Percentiles rank a stretch among this genome's conserved stretches.
phyloP scores from a whole-genome alignment of 1,140 invertebrate species.

The Drosophila baimaii region DNA sequence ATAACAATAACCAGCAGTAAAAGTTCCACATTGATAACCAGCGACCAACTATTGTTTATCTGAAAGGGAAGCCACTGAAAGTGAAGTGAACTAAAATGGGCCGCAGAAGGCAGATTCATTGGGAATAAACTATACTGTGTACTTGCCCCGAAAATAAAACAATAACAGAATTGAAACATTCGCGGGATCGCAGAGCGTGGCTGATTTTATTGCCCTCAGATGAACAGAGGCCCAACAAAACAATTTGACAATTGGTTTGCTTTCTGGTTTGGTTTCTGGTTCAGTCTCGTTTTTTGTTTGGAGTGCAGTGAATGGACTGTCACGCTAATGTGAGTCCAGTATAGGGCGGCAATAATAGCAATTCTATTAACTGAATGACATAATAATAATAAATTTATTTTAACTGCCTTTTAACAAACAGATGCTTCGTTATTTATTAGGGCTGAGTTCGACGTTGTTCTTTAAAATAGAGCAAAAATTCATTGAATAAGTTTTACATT shows the following conservation, averaged over 20 bases:
- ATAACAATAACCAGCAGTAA: constrained; percentile 20
- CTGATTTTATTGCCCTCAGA: constrained; percentile 68
- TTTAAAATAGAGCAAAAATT: background rate
- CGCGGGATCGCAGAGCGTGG: constrained; percentile 60
- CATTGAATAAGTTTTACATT: too few species aligned
- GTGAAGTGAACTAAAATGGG: constrained; percentile 36
- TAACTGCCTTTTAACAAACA: constrained; percentile 9
- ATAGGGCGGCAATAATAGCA: constrained; percentile 17
- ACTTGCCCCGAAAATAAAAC: constrained; percentile 18
- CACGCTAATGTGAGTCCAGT: constrained; percentile 56
- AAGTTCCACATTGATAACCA: constrained; percentile 39
- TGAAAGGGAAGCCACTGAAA: constrained; percentile 42
- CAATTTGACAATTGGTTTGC: constrained; percentile 71
- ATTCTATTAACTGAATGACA: constrained; percentile 52
- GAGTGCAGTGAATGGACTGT: constrained; percentile 41
- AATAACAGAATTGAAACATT: constrained; percentile 29
- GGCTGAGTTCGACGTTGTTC: background rate
- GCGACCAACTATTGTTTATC: constrained; percentile 35
- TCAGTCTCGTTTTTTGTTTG: constrained; percentile 14
- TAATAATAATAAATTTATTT: constrained; percentile 48
- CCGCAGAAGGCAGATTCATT: constrained; percentile 38
- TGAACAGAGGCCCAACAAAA: constrained; percentile 54
- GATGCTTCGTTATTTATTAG: background rate
- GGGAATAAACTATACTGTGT: constrained; percentile 4
- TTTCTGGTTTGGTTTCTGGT: constrained; percentile 24